Base-by-base conservation (phyloP, 2,113 vertebrate species). In the Catharus bicknelli region DNA sequence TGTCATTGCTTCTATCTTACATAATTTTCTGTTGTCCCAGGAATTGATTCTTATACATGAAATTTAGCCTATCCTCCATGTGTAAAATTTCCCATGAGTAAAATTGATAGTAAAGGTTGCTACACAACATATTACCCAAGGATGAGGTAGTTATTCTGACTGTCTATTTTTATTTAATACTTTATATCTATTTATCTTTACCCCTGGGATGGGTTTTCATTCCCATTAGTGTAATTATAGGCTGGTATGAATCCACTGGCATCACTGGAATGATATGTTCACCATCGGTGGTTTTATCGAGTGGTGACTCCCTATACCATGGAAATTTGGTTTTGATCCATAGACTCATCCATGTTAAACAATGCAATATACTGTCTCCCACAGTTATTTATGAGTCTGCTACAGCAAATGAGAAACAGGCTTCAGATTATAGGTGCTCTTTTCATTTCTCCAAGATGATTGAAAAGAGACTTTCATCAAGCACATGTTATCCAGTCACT, bases 111-210 rank as follows among this genome's bases (percentile, higher is more conserved):
- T 83, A 80, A 90, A 91, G 72, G 43, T 69, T 94, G 73, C 90
- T 88, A 90, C n/a, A 55, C 59, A 89, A 70, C 75, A 67, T 85
- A 77, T 70, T 85, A 84, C 59, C 47, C 63, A 87, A 66, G 63
- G 58, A 67, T 80, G 70, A 91, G 51, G 40, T 77, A 79, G 54
- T 79, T 93, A 77, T 89, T 89, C 66, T 82, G 67, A 91, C 67
- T 80, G 69, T 83, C 86, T 90, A 9, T 85, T 94, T 94, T 93
- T 96, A 96, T 96, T 96, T 95, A 91, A 90, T 81, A 63, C 73
- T 85, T 70, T 84, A 53, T 90, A 83, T 95, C 43, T 94, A 53
- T 87, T 70, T 80, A 40, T 90, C 61, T 87, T 94, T 83, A 83
- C 72, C 40, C 40, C 55, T 70, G 67, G 82, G 87, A 90, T 80